Conservation (phyloP, 1,140 invertebrate genomes). For the Drosophila busckii region DNA sequence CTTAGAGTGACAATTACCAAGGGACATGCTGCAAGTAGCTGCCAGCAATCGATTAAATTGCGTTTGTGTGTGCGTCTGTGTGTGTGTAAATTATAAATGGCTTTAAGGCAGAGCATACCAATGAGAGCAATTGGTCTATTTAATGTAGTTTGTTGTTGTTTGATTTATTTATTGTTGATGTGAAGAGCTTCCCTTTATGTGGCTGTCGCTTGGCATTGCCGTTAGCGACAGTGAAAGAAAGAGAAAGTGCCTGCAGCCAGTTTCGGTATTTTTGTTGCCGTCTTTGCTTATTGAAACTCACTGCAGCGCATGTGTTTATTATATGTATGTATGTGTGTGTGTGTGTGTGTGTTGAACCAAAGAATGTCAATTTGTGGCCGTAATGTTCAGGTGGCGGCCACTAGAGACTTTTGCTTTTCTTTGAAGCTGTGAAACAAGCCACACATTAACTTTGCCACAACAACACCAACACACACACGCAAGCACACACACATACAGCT, state of each 20-base stretch:
- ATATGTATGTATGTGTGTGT: not conserved
- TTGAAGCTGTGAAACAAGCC: slow-evolving; percentile 71
- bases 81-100: slow-evolving; percentile 65
- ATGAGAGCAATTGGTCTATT: slow-evolving; percentile 62
- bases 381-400: slow-evolving; percentile 46
- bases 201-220: slow-evolving; percentile 23
- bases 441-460: slow-evolving; percentile 22
- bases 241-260: slow-evolving; percentile 73
- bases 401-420: slow-evolving; percentile 72
- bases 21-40: slow-evolving; percentile 16
- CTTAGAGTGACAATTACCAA: slow-evolving; percentile 72
- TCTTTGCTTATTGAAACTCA: slow-evolving; percentile 60
- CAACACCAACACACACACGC: slow-evolving; percentile 9
- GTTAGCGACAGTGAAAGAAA: slow-evolving; percentile 75
- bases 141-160: slow-evolving; percentile 29
- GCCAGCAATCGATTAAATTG: slow-evolving; percentile 25
- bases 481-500: slow-evolving; percentile 2
- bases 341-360: slow-evolving; percentile 30
- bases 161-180: slow-evolving; percentile 51
- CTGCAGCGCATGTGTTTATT: slow-evolving; percentile 14
- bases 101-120: slow-evolving; percentile 34
- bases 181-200: slow-evolving; percentile 57
- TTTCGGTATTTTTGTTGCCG: slow-evolving; percentile 45
- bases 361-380: slow-evolving; percentile 76
- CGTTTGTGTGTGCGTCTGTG: slow-evolving; percentile 14